Conservation (phyloP, 2,888 invertebrate species). For the Onthophagus sagittarius region DNA sequence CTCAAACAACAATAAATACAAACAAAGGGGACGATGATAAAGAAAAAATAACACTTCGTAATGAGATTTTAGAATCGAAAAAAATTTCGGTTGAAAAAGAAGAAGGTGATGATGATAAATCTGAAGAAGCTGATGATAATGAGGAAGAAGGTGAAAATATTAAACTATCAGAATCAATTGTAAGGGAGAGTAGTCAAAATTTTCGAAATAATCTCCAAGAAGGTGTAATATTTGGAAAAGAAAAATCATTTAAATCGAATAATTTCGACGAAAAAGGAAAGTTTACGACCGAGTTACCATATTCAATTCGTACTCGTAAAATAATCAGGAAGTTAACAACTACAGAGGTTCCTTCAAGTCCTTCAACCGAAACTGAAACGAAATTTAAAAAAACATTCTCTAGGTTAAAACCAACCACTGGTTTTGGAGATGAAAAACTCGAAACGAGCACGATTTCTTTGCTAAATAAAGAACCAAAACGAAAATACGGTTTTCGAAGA, state of each 20-base stretch:
- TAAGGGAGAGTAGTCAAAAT: slow-evolving; percentile 42
- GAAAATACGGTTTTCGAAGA: slow-evolving; percentile 14
- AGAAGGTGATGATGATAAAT: slow-evolving; percentile 30
- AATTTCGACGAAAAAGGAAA: slow-evolving; percentile 15
- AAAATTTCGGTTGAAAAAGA: slow-evolving; percentile 19
- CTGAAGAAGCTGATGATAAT: slow-evolving; percentile 29
- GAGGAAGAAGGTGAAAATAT: slow-evolving; percentile 46
- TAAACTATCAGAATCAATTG: slow-evolving; percentile 47
- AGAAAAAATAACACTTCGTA: slow-evolving; percentile 2
- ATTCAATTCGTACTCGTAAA: slow-evolving; percentile 40
- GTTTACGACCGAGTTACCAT: slow-evolving; percentile 33
- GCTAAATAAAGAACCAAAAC: not conserved
- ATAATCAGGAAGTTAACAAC: slow-evolving; percentile 41
- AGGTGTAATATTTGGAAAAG: slow-evolving; percentile 22
- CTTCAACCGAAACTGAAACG: not conserved
- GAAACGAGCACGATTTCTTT: not conserved
- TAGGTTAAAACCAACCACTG: slow-evolving; percentile 24
- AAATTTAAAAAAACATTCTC: slow-evolving; percentile 25
- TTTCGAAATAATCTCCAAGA: slow-evolving; percentile 26
- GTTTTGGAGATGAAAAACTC: not conserved
- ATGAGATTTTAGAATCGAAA: slow-evolving; percentile 16
- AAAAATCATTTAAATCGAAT: slow-evolving; percentile 12
- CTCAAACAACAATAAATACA: not conserved
- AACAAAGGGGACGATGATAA: not conserved
- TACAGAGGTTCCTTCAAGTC: slow-evolving; percentile 24